A percentile compares a stretch with the other conserved stretches of the same genome.
Evolutionary conservation across 2,113 vertebrate genomes (phyloP).

Genomic region (Pterocles gutturalis): DNA sequence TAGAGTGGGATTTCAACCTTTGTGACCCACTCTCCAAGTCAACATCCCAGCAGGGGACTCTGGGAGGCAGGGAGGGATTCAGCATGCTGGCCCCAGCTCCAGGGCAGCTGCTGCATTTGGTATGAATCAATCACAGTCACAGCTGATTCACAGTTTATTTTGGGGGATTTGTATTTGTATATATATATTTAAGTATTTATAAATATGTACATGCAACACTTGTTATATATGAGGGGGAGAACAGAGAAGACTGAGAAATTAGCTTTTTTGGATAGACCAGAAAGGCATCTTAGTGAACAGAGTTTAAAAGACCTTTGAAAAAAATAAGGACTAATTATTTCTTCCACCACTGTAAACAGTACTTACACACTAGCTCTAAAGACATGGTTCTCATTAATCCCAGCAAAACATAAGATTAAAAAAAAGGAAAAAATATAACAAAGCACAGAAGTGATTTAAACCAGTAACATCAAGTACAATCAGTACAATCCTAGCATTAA

Average conservation of each 20-base stretch:
- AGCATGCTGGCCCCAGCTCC: neutral
- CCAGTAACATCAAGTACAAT: neutral
- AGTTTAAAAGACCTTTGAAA: neutral
- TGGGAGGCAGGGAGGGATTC: neutral
- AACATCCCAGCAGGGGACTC: neutral
- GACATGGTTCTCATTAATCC: neutral
- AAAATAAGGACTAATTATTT: neutral
- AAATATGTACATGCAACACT: neutral
- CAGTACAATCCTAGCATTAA: neutral
- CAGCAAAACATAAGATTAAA: neutral
- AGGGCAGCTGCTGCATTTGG: neutral
- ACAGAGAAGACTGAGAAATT: neutral
- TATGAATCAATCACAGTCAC: neutral
- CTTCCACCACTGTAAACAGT: neutral
- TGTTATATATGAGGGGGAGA: fast-evolving
- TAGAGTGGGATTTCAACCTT: neutral
- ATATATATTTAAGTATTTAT: neutral
- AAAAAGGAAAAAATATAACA: neutral
- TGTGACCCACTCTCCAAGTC: neutral
- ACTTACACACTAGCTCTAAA: neutral
- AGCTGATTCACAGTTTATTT: neutral
- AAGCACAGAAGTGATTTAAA: neutral
- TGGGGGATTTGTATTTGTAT: fast-evolving
- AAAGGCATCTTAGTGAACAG: neutral
- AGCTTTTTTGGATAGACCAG: neutral